Evolutionary conservation across 2,113 vertebrate species (phyloP).

Genomic region (Clinocottus analis): DNA sequence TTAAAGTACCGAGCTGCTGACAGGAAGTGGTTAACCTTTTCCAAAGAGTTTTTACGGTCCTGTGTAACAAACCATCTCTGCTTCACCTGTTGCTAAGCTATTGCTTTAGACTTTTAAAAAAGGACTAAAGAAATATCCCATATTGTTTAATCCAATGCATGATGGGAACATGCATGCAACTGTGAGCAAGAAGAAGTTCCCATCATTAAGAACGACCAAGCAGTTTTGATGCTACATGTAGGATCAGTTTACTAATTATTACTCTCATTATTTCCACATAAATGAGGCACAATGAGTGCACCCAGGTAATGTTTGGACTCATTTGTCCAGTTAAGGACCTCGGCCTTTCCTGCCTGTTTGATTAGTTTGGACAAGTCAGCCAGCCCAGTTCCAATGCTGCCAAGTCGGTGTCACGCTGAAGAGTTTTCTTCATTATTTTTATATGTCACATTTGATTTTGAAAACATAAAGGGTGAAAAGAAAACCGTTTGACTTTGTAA

Average conservation of each 20-base stretch:
- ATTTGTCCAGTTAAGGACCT: slow-evolving; percentile 55
- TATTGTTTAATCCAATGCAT: background rate
- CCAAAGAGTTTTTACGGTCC: no score
- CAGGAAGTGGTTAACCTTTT: no score
- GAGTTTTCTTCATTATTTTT: slow-evolving; percentile 47
- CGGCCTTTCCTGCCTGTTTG: slow-evolving; percentile 34
- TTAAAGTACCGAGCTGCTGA: no score
- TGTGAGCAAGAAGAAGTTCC: background rate
- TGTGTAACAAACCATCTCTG: no score
- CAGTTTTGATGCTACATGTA: slow-evolving; percentile 8
- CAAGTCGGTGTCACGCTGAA: slow-evolving; percentile 15
- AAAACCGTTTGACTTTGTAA: background rate
- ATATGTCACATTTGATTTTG: slow-evolving; percentile 56
- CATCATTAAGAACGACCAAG: background rate
- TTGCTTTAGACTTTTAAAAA: background rate
- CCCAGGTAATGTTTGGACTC: slow-evolving; percentile 41
- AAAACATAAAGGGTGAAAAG: slow-evolving; percentile 16
- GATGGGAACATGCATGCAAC: background rate
- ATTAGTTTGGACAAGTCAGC: slow-evolving; percentile 55
- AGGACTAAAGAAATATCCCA: background rate
- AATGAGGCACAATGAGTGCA: slow-evolving; percentile 13
- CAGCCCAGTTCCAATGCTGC: slow-evolving; percentile 4
- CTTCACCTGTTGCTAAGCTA: background rate
- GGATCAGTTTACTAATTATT: slow-evolving; percentile 37
- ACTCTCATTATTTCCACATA: slow-evolving; percentile 42